Evolutionary conservation across 2,888 invertebrate genomes (phyloP).

Genomic region (Hanleya hanleyi): DNA sequence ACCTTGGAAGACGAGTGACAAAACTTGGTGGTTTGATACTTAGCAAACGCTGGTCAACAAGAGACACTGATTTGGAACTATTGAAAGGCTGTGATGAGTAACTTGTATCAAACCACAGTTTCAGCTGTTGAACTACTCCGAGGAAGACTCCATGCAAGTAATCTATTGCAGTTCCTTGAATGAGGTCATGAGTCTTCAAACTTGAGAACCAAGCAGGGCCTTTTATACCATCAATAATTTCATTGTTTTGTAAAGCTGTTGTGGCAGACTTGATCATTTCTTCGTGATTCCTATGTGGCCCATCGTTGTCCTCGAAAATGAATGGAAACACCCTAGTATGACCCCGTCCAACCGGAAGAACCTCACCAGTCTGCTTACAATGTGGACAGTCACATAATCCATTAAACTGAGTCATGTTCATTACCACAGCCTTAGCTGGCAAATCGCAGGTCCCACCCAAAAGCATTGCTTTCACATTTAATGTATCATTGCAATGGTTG

Average conservation of each 20-base stretch:
- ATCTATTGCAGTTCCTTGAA: slow-evolving; percentile 28
- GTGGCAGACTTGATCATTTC: not conserved
- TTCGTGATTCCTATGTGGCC: slow-evolving; percentile 4
- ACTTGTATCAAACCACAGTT: slow-evolving; percentile 27
- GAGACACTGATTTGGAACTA: slow-evolving; percentile 1
- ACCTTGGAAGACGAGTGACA: slow-evolving; percentile 25
- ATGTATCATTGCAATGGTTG: not conserved
- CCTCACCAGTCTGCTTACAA: slow-evolving; percentile 27
- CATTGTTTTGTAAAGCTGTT: not conserved
- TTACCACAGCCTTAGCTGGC: slow-evolving; percentile 31
- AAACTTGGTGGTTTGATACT: slow-evolving; percentile 32
- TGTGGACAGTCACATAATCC: slow-evolving; percentile 29
- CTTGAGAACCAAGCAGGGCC: slow-evolving; percentile 19
- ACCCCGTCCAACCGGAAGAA: slow-evolving; percentile 27
- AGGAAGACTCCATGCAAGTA: slow-evolving; percentile 39
- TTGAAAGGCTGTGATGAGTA: slow-evolving; percentile 20
- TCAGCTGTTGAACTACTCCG: slow-evolving; percentile 34
- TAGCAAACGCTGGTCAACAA: slow-evolving; percentile 1
- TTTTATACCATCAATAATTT: slow-evolving; percentile 12
- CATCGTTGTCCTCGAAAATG: slow-evolving; percentile 11
- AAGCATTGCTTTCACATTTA: slow-evolving; percentile 14
- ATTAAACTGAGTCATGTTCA: slow-evolving; percentile 36
- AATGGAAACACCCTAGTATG: slow-evolving; percentile 28
- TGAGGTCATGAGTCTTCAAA: not conserved
- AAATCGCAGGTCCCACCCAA: slow-evolving; percentile 37